A percentile compares a stretch with the other conserved stretches of the same genome.
These are phyloP conservation scores for Tethea ocularis DNA, from an alignment of 2,888 invertebrate species.

Conservation along the genomic window DNA sequence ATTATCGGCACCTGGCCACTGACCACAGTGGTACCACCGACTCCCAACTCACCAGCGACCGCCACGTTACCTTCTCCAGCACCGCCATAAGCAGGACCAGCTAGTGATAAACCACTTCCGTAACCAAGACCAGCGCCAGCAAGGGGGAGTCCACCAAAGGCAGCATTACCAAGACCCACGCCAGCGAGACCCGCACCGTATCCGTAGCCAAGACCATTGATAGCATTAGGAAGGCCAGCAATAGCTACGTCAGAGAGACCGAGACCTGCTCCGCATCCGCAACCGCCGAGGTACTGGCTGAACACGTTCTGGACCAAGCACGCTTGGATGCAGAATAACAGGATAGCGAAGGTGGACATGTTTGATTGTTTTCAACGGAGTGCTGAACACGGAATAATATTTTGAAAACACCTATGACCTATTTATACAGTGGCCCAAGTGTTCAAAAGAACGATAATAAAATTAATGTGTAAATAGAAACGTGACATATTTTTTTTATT, in stretches of 20 bases:
- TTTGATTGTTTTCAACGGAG: constrained; percentile 17
- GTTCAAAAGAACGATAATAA: background rate
- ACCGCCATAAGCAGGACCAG: constrained; percentile 28
- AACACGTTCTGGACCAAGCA: constrained; percentile 26
- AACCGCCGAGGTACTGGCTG: constrained; percentile 5
- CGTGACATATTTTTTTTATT: background rate
- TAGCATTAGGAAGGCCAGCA: background rate
- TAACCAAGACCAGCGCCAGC: background rate
- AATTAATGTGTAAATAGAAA: background rate
- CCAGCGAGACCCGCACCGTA: background rate
- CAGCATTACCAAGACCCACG: background rate
- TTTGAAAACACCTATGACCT: background rate
- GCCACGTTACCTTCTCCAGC: constrained; percentile 33
- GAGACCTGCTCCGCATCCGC: constrained; percentile 12
- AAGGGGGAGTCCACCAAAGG: background rate
- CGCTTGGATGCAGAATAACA: constrained; percentile 41
- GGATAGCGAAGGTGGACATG: constrained; percentile 42
- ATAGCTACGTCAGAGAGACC: background rate
- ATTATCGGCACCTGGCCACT: constrained; percentile 41
- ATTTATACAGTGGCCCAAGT: background rate
- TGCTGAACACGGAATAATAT: background rate
- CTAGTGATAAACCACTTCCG: background rate
- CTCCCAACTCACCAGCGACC: constrained; percentile 34
- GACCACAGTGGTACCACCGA: constrained; percentile 35
- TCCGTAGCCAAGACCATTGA: background rate